Percentiles rank a stretch among this genome's conserved stretches.
These are phyloP conservation scores for Myodes glareolus DNA, from an alignment of 2,113 vertebrate species.

Conservation along the genomic window DNA sequence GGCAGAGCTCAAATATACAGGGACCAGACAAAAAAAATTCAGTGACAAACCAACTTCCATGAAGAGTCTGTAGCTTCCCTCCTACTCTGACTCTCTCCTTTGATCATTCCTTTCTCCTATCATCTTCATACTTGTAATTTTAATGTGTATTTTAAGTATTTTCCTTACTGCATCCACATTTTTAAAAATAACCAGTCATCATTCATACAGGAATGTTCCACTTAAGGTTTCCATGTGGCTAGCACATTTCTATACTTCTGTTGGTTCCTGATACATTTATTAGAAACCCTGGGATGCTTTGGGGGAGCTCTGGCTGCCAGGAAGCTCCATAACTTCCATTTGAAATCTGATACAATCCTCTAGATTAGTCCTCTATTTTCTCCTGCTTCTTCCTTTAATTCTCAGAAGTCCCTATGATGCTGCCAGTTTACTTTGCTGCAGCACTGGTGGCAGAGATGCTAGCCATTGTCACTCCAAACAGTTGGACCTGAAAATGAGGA, in stretches of 20 bases:
- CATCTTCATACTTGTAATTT: not conserved
- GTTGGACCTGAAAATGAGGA: not conserved
- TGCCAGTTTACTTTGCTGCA: not conserved
- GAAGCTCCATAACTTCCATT: not conserved
- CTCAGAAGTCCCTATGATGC: not conserved
- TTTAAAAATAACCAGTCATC: not conserved
- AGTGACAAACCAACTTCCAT: not conserved
- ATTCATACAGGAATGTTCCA: not conserved
- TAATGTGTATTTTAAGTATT: not conserved
- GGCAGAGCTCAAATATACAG: not conserved
- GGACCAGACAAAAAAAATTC: not conserved
- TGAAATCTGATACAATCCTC: not conserved
- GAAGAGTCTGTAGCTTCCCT: not conserved
- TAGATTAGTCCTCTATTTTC: not conserved
- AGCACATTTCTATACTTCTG: not conserved
- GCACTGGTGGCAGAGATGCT: too few species aligned
- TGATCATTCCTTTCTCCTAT: not conserved
- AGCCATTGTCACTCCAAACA: not conserved
- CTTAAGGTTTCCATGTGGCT: not conserved
- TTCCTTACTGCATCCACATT: not conserved
- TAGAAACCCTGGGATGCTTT: not conserved
- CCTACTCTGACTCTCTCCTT: not conserved
- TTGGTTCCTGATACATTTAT: not conserved
- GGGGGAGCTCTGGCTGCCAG: not conserved
- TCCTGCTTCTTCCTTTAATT: not conserved